A percentile compares a stretch with the other conserved stretches of the same genome.
Evolutionary conservation across 2,888 invertebrate genomes (phyloP).

Genomic region (Vannuccia rotundouncinata): DNA sequence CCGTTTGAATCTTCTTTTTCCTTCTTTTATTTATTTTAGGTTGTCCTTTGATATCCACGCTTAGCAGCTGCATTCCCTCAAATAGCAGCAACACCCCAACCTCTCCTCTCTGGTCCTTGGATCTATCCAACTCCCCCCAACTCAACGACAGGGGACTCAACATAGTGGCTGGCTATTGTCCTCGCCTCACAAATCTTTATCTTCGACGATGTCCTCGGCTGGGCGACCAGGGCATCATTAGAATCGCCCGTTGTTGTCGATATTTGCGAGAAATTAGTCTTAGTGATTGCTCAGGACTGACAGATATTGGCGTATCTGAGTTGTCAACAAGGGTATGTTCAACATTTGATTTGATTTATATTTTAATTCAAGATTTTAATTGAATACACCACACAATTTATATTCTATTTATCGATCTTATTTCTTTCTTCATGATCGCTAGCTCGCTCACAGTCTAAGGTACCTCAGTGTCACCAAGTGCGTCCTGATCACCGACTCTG

Average conservation of each 20-base stretch:
- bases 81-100: no score
- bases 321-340: constrained; percentile 59
- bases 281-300: constrained; percentile 76
- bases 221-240: constrained; percentile 83
- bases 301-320: constrained; percentile 83
- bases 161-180: constrained; percentile 75
- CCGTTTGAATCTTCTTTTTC: no score
- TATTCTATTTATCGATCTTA: no score
- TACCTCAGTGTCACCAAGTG: constrained; percentile 89
- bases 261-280: constrained; percentile 73
- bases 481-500: constrained; percentile 75
- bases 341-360: no score
- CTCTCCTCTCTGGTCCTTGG: constrained; percentile 75
- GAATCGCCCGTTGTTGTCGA: constrained; percentile 78
- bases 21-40: no score
- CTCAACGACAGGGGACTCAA: constrained; percentile 77
- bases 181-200: constrained; percentile 77
- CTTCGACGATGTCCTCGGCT: constrained; percentile 78
- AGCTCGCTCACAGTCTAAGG: constrained; percentile 76
- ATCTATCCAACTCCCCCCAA: constrained; percentile 78
- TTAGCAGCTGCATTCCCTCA: no score
- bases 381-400: no score
- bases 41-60: no score
- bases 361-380: no score
- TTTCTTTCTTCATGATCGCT: no score